A percentile compares a stretch with the other conserved stretches of the same genome.
phyloP scores from a whole-genome alignment of 2,888 invertebrate species.

The Stegophylla sp. region DNA sequence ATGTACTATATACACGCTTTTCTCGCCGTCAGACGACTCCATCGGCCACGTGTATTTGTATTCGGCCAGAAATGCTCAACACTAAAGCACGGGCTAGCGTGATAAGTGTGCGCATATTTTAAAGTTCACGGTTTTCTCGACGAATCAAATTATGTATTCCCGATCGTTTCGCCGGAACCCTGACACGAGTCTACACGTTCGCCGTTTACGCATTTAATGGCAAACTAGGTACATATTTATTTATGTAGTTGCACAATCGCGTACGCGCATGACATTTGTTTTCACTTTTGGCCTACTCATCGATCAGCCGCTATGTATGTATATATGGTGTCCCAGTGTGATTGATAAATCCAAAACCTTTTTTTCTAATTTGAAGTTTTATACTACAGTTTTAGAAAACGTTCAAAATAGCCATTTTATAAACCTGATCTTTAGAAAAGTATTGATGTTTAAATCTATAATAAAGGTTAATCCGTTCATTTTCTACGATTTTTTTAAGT shows the following conservation, averaged over 20 bases:
- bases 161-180: not conserved
- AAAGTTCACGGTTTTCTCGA: slow-evolving; percentile 41
- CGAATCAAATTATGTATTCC: slow-evolving; percentile 13
- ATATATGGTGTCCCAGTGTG: too few species aligned
- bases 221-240: too few species aligned
- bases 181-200: slow-evolving; percentile 9
- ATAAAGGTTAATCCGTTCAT: too few species aligned
- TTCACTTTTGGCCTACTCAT: slow-evolving; percentile 50
- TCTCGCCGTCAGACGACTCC: not conserved
- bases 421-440: too few species aligned
- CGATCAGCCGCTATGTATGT: slow-evolving; percentile 27
- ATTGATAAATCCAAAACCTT: too few species aligned
- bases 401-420: too few species aligned
- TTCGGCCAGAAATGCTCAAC: not conserved
- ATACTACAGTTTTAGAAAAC: too few species aligned
- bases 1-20: not conserved
- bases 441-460: too few species aligned
- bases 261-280: slow-evolving; percentile 10
- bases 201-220: not conserved
- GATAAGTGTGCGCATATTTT: not conserved
- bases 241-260: slow-evolving; percentile 8
- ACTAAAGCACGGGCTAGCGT: not conserved
- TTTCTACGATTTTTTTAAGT: too few species aligned
- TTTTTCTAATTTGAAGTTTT: too few species aligned
- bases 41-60: not conserved